phyloP scores from a whole-genome alignment of 2,797 vertebrate species.

The Enteromius viviparus region DNA sequence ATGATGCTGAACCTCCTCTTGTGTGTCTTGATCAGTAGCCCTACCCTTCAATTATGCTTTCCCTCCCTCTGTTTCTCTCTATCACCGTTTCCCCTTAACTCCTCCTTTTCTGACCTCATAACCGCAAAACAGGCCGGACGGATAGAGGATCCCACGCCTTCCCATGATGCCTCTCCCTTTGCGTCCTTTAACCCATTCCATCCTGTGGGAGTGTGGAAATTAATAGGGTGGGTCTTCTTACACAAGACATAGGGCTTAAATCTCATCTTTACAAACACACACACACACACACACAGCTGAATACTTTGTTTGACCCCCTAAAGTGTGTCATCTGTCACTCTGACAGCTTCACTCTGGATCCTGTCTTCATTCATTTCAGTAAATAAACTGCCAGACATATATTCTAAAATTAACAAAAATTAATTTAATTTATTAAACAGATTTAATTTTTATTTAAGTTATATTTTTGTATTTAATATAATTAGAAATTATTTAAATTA shows the following conservation, averaged over 20 bases:
- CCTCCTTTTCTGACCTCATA: conserved; percentile 59
- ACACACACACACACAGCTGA: background rate
- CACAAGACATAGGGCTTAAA: conserved; percentile 50
- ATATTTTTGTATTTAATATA: background rate
- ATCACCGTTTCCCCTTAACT: conserved; percentile 37
- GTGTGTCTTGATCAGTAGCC: conserved; percentile 49
- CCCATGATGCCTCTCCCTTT: conserved; percentile 62
- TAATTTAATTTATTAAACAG: background rate
- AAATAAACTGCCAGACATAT: background rate
- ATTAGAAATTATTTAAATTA: background rate
- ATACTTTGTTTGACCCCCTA: conserved; percentile 14
- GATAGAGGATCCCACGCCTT: conserved; percentile 67
- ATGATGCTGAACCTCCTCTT: conserved; percentile 58
- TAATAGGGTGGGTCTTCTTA: conserved; percentile 56
- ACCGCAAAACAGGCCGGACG: conserved; percentile 51
- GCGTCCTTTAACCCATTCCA: conserved; percentile 56
- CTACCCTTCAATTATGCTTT: conserved; percentile 57
- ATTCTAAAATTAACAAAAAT: background rate
- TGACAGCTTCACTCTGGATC: background rate
- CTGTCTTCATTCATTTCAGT: background rate
- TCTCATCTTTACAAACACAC: conserved; percentile 37
- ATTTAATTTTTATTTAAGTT: background rate
- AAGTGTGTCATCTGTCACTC: conserved; percentile 4
- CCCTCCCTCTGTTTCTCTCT: conserved; percentile 28
- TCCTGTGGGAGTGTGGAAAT: conserved; percentile 52